A percentile compares a stretch with the other conserved stretches of the same genome.
These are phyloP conservation scores for Butorides virescens DNA, from an alignment of 2,113 vertebrate species.

Conservation along the genomic window DNA sequence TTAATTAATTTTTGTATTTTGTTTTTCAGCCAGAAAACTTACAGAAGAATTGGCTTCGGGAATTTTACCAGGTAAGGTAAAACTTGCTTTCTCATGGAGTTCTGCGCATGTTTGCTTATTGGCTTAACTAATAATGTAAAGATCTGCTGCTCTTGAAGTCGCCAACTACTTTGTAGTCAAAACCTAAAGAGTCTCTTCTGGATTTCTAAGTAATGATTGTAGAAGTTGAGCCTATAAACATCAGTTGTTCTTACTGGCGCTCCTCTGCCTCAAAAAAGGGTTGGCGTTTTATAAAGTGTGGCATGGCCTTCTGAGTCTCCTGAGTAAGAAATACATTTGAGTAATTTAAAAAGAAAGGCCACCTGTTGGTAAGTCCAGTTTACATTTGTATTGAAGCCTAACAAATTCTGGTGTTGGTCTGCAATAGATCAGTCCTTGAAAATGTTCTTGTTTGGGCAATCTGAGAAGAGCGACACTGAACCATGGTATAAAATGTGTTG, in stretches of 20 bases:
- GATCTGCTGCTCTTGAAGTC: background rate
- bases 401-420: background rate
- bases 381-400: background rate
- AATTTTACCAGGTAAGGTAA: conserved; percentile 61
- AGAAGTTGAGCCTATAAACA: background rate
- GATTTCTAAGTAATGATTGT: background rate
- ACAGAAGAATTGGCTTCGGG: conserved; percentile 68
- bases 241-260: background rate
- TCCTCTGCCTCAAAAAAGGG: background rate
- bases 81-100: background rate
- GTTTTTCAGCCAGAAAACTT: conserved; percentile 64
- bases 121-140: background rate
- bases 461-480: background rate
- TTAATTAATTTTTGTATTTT: background rate
- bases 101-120: background rate
- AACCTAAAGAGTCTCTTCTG: background rate
- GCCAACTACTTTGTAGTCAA: background rate
- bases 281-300: background rate
- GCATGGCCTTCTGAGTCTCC: background rate
- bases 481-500: background rate
- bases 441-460: background rate
- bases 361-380: background rate
- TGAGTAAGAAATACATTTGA: background rate
- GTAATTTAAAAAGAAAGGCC: background rate
- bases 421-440: background rate